phyloP scores from a whole-genome alignment of 2,797 vertebrate species.

The Thaleichthys pacificus region DNA sequence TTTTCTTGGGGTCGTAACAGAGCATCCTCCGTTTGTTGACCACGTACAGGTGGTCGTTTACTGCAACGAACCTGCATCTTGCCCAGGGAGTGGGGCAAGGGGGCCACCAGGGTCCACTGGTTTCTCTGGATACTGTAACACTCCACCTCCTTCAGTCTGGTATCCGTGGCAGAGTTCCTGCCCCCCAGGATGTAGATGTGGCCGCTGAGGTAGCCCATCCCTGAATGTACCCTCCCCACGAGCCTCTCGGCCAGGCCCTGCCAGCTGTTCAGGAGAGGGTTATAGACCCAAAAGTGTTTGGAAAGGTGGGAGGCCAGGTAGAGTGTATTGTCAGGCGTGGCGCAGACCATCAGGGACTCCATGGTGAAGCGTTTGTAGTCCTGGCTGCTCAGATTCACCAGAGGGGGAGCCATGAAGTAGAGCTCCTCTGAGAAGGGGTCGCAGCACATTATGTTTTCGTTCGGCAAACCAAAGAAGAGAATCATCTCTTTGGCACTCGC shows the following conservation, averaged over 20 bases:
- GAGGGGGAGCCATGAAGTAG: constrained; percentile 82
- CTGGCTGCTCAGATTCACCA: constrained; percentile 77
- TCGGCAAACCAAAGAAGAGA: constrained; percentile 84
- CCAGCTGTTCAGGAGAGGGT: constrained; percentile 82
- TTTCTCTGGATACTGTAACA: constrained; percentile 88
- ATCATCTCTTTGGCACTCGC: constrained; percentile 86
- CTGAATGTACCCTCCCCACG: constrained; percentile 82
- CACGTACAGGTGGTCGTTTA: constrained; percentile 85
- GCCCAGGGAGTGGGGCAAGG: constrained; percentile 83
- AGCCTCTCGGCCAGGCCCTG: constrained; percentile 82
- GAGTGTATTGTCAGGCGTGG: constrained; percentile 82
- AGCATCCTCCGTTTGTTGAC: constrained; percentile 86
- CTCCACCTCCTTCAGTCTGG: constrained; percentile 84
- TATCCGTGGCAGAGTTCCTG: constrained; percentile 78
- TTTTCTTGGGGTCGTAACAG: constrained; percentile 83
- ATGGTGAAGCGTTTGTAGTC: constrained; percentile 81
- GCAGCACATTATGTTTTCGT: constrained; percentile 85
- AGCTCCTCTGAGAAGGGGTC: constrained; percentile 83
- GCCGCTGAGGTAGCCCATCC: constrained; percentile 85
- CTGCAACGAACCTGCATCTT: constrained; percentile 85
- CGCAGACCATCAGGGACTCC: constrained; percentile 82
- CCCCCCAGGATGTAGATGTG: constrained; percentile 85
- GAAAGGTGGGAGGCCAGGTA: constrained; percentile 85
- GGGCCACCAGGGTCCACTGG: constrained; percentile 84
- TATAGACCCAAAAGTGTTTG: constrained; percentile 86